These are phyloP conservation scores for Drosophila ezoana DNA, from an alignment of 2,888 invertebrate species.

Conservation along the genomic window DNA sequence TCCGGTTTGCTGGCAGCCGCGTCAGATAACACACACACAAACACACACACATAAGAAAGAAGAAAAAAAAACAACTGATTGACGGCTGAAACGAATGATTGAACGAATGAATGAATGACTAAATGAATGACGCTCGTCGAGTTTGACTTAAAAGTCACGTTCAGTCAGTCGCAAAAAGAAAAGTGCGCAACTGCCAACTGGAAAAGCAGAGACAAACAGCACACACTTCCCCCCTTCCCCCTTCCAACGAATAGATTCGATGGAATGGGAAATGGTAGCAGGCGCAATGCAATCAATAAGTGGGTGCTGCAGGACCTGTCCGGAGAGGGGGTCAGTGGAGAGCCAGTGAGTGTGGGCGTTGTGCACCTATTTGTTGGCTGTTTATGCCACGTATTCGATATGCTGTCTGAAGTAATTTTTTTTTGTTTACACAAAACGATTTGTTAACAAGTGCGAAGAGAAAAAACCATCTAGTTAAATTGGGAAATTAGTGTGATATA, in stretches of 20 bases:
- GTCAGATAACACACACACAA: constrained; percentile 39
- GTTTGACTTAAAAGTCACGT: constrained; percentile 73
- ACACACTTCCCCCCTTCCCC: constrained; percentile 1
- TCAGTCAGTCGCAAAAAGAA: constrained; percentile 38
- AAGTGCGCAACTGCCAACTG: constrained; percentile 57
- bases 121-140: constrained; percentile 38
- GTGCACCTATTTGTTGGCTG: constrained; percentile 20
- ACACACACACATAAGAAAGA: constrained; percentile 8
- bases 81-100: constrained; percentile 55
- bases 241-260: constrained; percentile 11
- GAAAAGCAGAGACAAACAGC: constrained; percentile 24
- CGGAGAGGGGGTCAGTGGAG: neutral
- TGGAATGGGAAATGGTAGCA: constrained; percentile 21
- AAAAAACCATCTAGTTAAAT: constrained; percentile 47
- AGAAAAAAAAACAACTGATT: constrained; percentile 56
- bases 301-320: constrained; percentile 33
- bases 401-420: constrained; percentile 41
- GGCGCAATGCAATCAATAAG: constrained; percentile 52
- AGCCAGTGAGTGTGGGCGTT: neutral
- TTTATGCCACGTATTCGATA: constrained; percentile 33
- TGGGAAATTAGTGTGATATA: constrained; percentile 63
- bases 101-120: constrained; percentile 54
- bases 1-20: constrained; percentile 59
- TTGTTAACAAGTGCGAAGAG: constrained; percentile 78
- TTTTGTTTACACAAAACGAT: constrained; percentile 57